Evolutionary conservation across 2,888 invertebrate genomes (phyloP).

Genomic region (Synanthedon tipuliformis): DNA sequence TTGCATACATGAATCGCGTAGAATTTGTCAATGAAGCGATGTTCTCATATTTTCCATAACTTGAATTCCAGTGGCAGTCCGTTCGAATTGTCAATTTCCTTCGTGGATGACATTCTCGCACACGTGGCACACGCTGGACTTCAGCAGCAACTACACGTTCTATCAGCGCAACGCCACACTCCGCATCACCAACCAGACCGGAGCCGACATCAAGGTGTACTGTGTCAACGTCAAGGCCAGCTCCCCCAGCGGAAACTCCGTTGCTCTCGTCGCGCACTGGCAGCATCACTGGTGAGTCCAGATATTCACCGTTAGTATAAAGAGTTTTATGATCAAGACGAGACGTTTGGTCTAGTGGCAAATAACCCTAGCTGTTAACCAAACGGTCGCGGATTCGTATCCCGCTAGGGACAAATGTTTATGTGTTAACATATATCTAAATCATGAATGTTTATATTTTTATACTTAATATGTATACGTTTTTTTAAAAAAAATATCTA

Average conservation of each 20-base stretch:
- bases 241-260: constrained; percentile 62
- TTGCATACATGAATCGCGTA: too few relatives aligned
- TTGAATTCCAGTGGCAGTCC: constrained; percentile 69
- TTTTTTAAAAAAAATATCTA: too few relatives aligned
- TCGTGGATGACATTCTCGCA: constrained; percentile 85
- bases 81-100: constrained; percentile 87
- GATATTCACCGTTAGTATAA: too few relatives aligned
- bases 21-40: background rate
- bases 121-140: constrained; percentile 92
- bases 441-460: too few relatives aligned
- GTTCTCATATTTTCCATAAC: too few relatives aligned
- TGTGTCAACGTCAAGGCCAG: constrained; percentile 73
- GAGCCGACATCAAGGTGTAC: constrained; percentile 74
- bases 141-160: constrained; percentile 86
- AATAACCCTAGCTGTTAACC: too few relatives aligned
- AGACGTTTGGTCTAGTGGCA: too few relatives aligned
- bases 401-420: too few relatives aligned
- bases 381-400: too few relatives aligned
- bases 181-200: constrained; percentile 73
- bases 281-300: constrained; percentile 59
- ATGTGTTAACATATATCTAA: too few relatives aligned
- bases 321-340: too few relatives aligned
- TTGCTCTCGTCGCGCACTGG: constrained; percentile 68
- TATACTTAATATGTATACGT: too few relatives aligned
- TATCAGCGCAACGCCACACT: constrained; percentile 84